These are phyloP conservation scores for Rhingia rostrata DNA, from an alignment of 2,888 invertebrate species.

Conservation along the genomic window DNA sequence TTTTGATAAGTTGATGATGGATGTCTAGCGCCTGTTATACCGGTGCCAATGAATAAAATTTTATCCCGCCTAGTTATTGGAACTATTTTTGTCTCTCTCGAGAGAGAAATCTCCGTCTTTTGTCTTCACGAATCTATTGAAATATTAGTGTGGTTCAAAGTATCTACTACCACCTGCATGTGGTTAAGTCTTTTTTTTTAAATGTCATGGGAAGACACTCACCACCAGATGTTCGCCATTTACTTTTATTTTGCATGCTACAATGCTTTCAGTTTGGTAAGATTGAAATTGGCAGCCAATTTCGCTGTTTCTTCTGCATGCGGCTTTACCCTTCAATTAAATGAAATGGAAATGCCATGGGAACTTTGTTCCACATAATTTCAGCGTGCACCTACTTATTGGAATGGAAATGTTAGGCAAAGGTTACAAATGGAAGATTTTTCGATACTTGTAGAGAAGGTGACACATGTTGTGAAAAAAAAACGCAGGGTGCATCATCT, in stretches of 20 bases:
- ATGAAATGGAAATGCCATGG: constrained; percentile 15
- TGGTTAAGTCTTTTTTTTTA: constrained; percentile 13
- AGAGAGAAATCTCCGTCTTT: constrained; percentile 19
- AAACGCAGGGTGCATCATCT: no score
- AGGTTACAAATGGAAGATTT: not conserved
- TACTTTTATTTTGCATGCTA: constrained; percentile 40
- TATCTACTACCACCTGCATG: constrained; percentile 25
- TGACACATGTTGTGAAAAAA: no score
- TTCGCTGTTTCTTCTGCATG: not conserved
- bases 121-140: constrained; percentile 10
- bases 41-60: constrained; percentile 6
- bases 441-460: no score
- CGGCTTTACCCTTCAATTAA: not conserved
- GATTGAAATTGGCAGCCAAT: not conserved
- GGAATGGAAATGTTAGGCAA: not conserved
- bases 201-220: constrained; percentile 66
- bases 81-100: constrained; percentile 21
- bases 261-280: constrained; percentile 4
- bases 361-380: not conserved
- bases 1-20: constrained; percentile 51
- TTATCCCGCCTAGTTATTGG: constrained; percentile 7
- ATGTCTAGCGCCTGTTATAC: constrained; percentile 43
- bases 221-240: constrained; percentile 61
- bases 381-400: not conserved
- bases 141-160: constrained; percentile 2